Conservation (phyloP, 2,113 vertebrate genomes). For the Toxotes chatareus region DNA sequence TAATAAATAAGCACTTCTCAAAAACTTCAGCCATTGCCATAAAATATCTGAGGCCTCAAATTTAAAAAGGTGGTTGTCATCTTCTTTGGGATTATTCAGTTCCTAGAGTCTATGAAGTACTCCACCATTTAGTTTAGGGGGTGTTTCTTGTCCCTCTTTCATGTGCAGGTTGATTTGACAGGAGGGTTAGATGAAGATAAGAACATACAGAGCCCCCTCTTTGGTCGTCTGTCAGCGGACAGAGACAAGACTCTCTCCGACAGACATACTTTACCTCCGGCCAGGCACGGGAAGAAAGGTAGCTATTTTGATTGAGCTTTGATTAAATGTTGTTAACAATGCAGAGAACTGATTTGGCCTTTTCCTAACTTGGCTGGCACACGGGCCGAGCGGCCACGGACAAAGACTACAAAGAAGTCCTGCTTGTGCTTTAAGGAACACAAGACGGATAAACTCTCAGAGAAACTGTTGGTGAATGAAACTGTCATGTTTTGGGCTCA, state of each 20-base stretch:
- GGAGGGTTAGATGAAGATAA: slow-evolving; percentile 87
- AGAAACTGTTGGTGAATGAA: slow-evolving; percentile 41
- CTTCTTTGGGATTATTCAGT: slow-evolving; percentile 12
- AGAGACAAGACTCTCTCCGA: slow-evolving; percentile 72
- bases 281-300: slow-evolving; percentile 79
- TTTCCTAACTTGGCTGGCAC: slow-evolving; percentile 49
- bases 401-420: slow-evolving; percentile 50
- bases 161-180: slow-evolving; percentile 85
- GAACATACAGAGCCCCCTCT: slow-evolving; percentile 84
- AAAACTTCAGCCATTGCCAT: background rate
- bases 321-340: slow-evolving; percentile 88
- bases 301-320: slow-evolving; percentile 86
- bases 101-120: slow-evolving; percentile 18
- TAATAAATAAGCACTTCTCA: slow-evolving; percentile 21
- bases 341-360: slow-evolving; percentile 59
- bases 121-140: slow-evolving; percentile 22
- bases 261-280: slow-evolving; percentile 84
- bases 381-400: slow-evolving; percentile 21
- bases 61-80: background rate
- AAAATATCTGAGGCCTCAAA: slow-evolving; percentile 1
- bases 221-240: slow-evolving; percentile 82
- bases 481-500: background rate
- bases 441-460: slow-evolving; percentile 26
- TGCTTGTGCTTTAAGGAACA: slow-evolving; percentile 25
- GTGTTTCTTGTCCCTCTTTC: slow-evolving; percentile 72